Base-by-base conservation (phyloP, 2,888 invertebrate genomes). In the Apotomis capreana region DNA sequence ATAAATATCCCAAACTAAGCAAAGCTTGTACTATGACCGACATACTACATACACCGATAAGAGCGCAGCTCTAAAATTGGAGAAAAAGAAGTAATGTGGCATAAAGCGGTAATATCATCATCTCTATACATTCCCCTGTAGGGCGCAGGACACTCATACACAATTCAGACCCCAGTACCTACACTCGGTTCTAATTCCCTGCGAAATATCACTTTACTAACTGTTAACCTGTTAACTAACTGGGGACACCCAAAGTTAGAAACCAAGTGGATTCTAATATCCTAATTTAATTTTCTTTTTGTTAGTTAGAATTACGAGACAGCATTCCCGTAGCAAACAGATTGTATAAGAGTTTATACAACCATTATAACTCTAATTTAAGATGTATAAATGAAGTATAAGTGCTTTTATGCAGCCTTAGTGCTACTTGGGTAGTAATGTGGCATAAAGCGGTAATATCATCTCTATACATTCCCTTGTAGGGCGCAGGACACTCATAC, bases 131-230 rank as follows among this genome's bases (percentile, higher is more conserved):
- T 76, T 81, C 76, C 75, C 40, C 40, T 46, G 40, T 44, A 64
- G 63, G 76, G 76, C 78, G 69, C 73, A 76, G 78, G 79, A 78
- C 80, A 73, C 78, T 80, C 78, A 78, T 81, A 74, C 76, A 78
- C 76, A 77, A 81, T 81, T 80, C 79, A 81, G 46, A 40, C 40
- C 40, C 65, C 12, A 40, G 40, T 40, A 49, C 61, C 52, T 26
- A 73, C 75, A 77, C 74, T 76, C 70, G 60, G 51, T 68, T 68
- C 64, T 74, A 76, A 79, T 77, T 74, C 73, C 72, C 71, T 75
- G 75, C 71, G 75, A 74, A 77, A 75, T 75, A 73, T 75, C 74
- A 74, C 74, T 78, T 74, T 71, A 61, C 44, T 37, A 36, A 70
- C 70, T 59, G 44, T 64, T 40, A 40, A n/a, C n/a, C 70, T 59